Base-by-base conservation (phyloP, 2,113 vertebrate genomes). In the Romanogobio albipinnatus region DNA sequence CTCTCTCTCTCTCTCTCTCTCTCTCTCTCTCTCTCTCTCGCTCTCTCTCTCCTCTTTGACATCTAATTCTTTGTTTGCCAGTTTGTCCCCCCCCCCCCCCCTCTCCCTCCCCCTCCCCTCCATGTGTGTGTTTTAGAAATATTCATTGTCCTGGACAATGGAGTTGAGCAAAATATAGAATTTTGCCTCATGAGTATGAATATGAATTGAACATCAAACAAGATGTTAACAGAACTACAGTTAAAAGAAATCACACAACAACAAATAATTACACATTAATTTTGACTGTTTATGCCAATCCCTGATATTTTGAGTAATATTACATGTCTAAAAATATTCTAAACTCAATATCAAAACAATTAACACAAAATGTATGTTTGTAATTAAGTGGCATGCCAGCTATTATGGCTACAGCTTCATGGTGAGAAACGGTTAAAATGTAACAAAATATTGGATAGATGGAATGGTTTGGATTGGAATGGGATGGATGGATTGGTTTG, bases 21-120 rank as follows among this genome's bases (percentile, higher is more conserved):
- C 53, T 73, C 73, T 36, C 39, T 39, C n/a, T 68, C 53, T 53
- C 83, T 70, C 24, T 83, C n/a, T 61, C 24, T 73, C 61, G 61
- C 11, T 24, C 24, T 26, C 58, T 22, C 15, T 17, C 39, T 24
- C 36, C 56, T 53, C 49, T 43, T 24, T 26, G 36, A 4, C 24
- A 29, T 53, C 43, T 51, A 3, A 45, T 70, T 70, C 66, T 70
- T 70, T 22, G 33, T 43, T 70, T 39, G 3, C 17, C 36, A n/a
- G 22, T 59, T 59, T 77, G 47, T 53, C 26, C 59, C n/a, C n/a
- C n/a, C n/a, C n/a, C n/a, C n/a, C n/a, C 36, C 4, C 36, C 4
- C 36, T 39, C 36, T 39, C 36, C 4, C 36, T 39, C 36, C 4
- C 36, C 4, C 36, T 36, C 29, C 2, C 29, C 29, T 29, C 29